These are phyloP conservation scores for Tragelaphus strepsiceros DNA, from an alignment of 2,113 vertebrate genomes.

Conservation along the genomic window DNA sequence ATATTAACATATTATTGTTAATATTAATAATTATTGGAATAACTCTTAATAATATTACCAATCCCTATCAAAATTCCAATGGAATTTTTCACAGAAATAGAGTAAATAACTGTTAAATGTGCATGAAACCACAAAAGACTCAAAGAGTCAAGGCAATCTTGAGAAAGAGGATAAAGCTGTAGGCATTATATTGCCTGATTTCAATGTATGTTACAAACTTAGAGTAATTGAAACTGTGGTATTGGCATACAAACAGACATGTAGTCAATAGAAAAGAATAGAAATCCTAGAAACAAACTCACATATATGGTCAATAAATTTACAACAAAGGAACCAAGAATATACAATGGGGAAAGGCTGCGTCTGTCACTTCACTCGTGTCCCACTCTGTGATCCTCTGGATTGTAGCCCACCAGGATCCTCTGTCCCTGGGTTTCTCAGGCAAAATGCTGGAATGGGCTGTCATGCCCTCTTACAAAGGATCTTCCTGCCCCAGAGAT, in stretches of 20 bases:
- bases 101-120: neutral
- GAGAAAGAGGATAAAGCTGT: neutral
- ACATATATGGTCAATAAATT: neutral
- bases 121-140: neutral
- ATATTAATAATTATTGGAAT: neutral
- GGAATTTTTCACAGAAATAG: neutral
- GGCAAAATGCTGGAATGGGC: neutral
- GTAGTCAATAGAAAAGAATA: neutral
- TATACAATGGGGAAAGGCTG: neutral
- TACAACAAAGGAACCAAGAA: neutral
- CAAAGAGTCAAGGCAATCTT: neutral
- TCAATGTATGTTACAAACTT: neutral
- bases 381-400: neutral
- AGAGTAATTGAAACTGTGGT: neutral
- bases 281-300: neutral
- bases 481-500: neutral
- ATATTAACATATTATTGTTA: neutral
- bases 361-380: neutral
- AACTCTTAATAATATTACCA: neutral
- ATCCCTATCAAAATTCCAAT: neutral
- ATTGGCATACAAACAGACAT: neutral
- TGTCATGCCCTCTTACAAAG: neutral
- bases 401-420: neutral
- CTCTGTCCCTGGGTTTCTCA: neutral
- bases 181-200: neutral